Evolutionary conservation across 2,113 vertebrate species (phyloP).

Genomic region (Ceyx melanurus): DNA sequence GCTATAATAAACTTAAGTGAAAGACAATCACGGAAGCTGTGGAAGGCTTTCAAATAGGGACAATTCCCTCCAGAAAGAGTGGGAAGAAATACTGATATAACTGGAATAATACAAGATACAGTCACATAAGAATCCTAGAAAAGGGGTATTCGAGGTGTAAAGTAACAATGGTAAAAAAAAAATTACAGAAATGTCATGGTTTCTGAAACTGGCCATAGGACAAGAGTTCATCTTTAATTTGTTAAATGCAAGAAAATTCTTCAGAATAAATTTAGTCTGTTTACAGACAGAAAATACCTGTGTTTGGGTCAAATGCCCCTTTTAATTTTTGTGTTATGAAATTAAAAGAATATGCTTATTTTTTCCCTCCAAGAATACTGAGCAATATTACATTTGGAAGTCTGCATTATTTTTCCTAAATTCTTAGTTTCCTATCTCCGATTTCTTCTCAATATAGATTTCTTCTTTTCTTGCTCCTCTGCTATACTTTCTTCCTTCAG

Average conservation of each 20-base stretch:
- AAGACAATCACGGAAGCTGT: neutral
- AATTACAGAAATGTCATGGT: neutral
- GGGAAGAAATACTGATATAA: neutral
- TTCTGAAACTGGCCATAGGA: neutral
- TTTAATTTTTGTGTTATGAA: neutral
- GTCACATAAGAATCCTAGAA: neutral
- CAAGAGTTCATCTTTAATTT: neutral
- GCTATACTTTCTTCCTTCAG: neutral
- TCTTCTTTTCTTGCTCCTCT: neutral
- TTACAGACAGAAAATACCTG: neutral
- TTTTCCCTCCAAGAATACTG: neutral
- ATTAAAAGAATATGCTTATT: rapidly evolving
- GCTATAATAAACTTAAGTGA: neutral
- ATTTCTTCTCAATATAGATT: neutral
- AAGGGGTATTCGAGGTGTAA: neutral
- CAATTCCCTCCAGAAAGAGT: neutral
- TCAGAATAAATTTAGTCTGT: neutral
- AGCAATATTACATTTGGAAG: neutral
- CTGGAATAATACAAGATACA: neutral
- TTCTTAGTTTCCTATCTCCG: neutral
- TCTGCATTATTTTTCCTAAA: neutral
- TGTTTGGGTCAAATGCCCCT: neutral
- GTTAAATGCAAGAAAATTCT: neutral
- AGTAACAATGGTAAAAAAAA: neutral
- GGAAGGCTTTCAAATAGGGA: neutral